phyloP scores from a whole-genome alignment of 2,797 vertebrate genomes.

The Balearica regulorum region DNA sequence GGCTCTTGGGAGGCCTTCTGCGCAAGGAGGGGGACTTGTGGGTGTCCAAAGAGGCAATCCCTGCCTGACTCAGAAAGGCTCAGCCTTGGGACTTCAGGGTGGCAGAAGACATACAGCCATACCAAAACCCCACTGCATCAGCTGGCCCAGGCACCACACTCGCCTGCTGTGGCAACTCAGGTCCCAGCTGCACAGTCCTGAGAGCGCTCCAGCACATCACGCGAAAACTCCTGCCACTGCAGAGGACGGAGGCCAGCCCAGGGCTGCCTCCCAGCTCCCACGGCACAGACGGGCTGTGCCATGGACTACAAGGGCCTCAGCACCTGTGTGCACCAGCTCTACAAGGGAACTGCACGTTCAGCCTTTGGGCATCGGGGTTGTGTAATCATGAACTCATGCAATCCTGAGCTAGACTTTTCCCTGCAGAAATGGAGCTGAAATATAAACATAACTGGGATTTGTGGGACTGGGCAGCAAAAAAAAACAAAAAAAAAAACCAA shows the following conservation, averaged over 20 bases:
- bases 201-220: fast-evolving
- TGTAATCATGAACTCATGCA: not conserved
- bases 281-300: fast-evolving
- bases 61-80: not conserved
- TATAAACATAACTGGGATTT: not conserved
- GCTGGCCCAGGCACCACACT: not conserved
- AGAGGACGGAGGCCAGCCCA: not conserved
- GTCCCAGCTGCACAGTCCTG: not conserved
- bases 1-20: not conserved
- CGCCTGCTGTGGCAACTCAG: not conserved
- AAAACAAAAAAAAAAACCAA: too few relatives aligned
- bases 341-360: not conserved
- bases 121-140: not conserved
- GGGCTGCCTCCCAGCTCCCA: not conserved
- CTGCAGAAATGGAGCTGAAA: not conserved
- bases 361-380: not conserved
- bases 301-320: fast-evolving
- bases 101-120: not conserved
- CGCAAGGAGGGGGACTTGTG: fast-evolving
- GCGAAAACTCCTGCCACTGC: not conserved
- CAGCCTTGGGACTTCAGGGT: not conserved
- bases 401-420: not conserved
- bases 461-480: not conserved
- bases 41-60: not conserved
- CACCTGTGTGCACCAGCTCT: not conserved